Percentiles rank a stretch among this genome's conserved stretches.
Evolutionary conservation across 2,888 invertebrate genomes (phyloP).

Genomic region (Apotomis capreana): DNA sequence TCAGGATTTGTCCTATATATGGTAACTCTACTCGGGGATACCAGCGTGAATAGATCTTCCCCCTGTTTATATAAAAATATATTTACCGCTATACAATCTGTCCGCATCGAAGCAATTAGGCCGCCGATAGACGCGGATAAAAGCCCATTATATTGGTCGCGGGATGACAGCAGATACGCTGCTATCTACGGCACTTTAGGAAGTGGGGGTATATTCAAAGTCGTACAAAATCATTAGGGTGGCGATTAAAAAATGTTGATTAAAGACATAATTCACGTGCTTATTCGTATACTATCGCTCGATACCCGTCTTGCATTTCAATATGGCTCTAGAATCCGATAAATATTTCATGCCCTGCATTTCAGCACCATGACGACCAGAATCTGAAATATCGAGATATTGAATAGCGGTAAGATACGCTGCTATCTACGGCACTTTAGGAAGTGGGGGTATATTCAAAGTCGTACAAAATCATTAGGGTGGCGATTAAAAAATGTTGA

Average conservation of each 20-base stretch:
- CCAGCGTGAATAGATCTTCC: conserved; percentile 8
- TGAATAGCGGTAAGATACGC: background rate
- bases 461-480: background rate
- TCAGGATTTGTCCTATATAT: background rate
- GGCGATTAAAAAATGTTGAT: background rate
- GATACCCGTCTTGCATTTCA: conserved; percentile 13
- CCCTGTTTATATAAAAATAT: conserved; percentile 33
- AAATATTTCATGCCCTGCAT: conserved; percentile 9
- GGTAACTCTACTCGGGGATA: background rate
- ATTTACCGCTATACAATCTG: conserved; percentile 27
- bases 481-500: background rate
- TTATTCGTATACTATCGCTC: background rate
- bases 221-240: background rate
- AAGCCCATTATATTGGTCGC: conserved; percentile 2
- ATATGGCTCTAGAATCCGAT: background rate
- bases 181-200: conserved; percentile 12
- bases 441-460: background rate
- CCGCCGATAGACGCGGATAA: conserved; percentile 15
- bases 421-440: conserved; percentile 11
- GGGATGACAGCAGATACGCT: conserved; percentile 16
- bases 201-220: background rate
- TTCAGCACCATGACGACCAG: background rate
- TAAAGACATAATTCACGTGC: background rate
- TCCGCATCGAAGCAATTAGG: conserved; percentile 23
- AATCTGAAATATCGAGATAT: conserved; percentile 7